Conservation (phyloP, 1,140 invertebrate genomes). For the Drosophila serrata region DNA sequence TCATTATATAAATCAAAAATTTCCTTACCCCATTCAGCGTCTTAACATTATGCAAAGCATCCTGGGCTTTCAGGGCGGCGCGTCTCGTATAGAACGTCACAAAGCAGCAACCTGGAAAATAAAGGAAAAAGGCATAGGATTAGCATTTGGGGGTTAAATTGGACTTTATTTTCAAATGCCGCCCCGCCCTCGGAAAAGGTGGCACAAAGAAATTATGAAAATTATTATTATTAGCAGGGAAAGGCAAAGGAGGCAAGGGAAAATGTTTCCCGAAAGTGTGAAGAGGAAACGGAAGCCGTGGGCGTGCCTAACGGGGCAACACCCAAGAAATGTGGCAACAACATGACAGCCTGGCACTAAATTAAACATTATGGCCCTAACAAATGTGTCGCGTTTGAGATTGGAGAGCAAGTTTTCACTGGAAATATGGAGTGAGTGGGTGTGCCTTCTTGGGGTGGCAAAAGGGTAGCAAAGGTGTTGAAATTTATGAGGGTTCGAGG, state of each 20-base stretch:
- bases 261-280: constrained; percentile 21
- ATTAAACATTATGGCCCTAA: constrained; percentile 74
- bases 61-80: constrained; percentile 98
- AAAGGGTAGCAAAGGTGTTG: constrained; percentile 29
- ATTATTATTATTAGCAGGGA: constrained; percentile 75
- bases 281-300: constrained; percentile 18
- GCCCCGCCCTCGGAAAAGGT: constrained; percentile 46
- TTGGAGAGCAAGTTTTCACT: constrained; percentile 19
- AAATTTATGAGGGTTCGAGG: constrained; percentile 56
- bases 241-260: neutral
- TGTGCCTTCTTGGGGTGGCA: neutral
- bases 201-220: constrained; percentile 77
- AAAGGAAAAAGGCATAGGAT: constrained; percentile 53
- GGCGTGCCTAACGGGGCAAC: constrained; percentile 22
- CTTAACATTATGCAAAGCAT: constrained; percentile 99
- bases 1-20: constrained; percentile 35
- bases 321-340: constrained; percentile 52
- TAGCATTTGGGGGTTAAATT: constrained; percentile 82
- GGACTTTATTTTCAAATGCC: constrained; percentile 67
- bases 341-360: constrained; percentile 69
- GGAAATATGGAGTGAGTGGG: neutral
- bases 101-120: constrained; percentile 98
- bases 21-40: constrained; percentile 97
- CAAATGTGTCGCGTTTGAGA: constrained; percentile 64
- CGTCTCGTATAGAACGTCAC: constrained; percentile 99